phyloP scores from a whole-genome alignment of 2,113 vertebrate species.

The Shinisaurus crocodilurus region DNA sequence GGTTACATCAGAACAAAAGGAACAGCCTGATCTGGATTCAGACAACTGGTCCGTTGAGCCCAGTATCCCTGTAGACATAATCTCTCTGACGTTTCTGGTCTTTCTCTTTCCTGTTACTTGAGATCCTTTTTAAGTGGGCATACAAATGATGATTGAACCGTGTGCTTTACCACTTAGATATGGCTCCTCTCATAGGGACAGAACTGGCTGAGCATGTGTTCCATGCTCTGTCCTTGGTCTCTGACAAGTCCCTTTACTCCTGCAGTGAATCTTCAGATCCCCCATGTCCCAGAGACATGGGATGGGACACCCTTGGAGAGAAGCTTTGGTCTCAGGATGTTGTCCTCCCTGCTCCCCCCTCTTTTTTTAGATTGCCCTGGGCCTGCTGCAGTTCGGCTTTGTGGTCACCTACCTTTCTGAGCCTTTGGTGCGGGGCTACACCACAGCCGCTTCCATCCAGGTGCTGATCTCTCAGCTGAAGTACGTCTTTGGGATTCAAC shows the following conservation, averaged over 20 bases:
- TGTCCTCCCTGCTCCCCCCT: not conserved
- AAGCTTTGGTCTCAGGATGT: not conserved
- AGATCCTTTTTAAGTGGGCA: not conserved
- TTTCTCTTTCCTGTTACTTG: not conserved
- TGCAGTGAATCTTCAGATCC: not conserved
- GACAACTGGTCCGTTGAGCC: not conserved
- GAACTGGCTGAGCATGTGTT: not conserved
- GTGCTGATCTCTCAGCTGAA: constrained; percentile 94
- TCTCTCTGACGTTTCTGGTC: not conserved
- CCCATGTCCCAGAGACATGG: not conserved
- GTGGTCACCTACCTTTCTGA: constrained; percentile 96
- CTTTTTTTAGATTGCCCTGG: constrained; percentile 84
- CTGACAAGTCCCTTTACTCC: not conserved
- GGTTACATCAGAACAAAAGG: too few relatives aligned
- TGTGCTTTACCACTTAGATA: not conserved
- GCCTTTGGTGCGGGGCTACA: constrained; percentile 92
- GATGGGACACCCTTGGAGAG: not conserved
- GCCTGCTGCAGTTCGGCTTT: constrained; percentile 91
- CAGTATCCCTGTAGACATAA: not conserved
- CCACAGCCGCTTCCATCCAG: constrained; percentile 89
- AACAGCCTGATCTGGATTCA: not conserved
- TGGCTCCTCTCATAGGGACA: not conserved
- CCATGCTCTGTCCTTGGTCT: not conserved
- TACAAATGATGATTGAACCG: not conserved
- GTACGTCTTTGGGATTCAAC: constrained; percentile 86